Base-by-base conservation (phyloP, 2,888 invertebrate species). In the Lasius platythorax region DNA sequence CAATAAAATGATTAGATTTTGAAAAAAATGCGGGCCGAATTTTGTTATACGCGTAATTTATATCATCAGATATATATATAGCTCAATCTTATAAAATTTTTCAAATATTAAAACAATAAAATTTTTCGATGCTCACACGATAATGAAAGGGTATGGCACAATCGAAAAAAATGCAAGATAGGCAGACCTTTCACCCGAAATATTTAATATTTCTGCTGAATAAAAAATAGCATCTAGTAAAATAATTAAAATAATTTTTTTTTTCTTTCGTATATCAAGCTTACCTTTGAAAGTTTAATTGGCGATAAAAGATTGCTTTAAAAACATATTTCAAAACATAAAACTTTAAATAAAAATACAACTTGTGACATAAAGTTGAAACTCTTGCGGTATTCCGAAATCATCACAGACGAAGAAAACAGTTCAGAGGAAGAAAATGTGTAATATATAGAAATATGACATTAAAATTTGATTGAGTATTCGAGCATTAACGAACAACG, bases 241-340 rank as follows among this genome's bases (percentile, higher is more conserved):
- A 50, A 61, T 33, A n/a, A 75, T 78, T 56, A 66, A 53, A 58
- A 40, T 11, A 56, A n/a, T 43, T 61, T 43, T 63, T 53, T 53
- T 68, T 12, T 58, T 75, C 28, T 64, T 46, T 82, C 30, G 18
- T 53, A 8, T 53, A n/a, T 53, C 53, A 56, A 56, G 56, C 15
- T 76, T 89, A 86, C 92, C 92, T 92, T 93, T 93, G 91, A 92
- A 92, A 87, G 85, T 92, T 81, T 89, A 92, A 94, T 92, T 92
- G 92, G 92, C 92, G 87, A 87, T 84, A 87, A 85, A 79, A 58
- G 1, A 58, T 46, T 58, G 4, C 18, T 33, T 28, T 46, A 58
- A 61, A 76, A 53, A 46, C 33, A 18, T 4, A 66, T 46, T 79
- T 58, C 2, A 37, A 75, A 50, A 63, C 3, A 23, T n/a, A 8